Evolutionary conservation across 2,888 invertebrate genomes (phyloP).

Genomic region (Hydraecia micacea): DNA sequence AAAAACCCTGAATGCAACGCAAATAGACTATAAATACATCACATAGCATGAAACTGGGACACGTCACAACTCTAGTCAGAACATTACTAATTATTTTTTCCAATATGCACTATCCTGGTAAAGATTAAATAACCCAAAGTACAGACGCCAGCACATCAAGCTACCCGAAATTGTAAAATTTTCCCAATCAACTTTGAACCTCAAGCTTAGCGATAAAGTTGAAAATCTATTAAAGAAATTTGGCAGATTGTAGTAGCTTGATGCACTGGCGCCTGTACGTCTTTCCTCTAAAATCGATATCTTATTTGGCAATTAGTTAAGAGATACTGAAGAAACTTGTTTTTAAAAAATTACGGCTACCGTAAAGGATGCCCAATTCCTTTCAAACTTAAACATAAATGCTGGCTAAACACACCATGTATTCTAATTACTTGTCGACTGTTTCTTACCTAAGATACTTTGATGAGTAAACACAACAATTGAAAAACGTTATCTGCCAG

Average conservation of each 20-base stretch:
- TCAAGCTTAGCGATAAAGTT: too few species aligned
- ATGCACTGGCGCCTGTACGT: neutral
- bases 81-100: slow-evolving; percentile 49
- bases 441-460: slow-evolving; percentile 52
- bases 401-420: neutral
- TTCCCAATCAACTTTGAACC: too few species aligned
- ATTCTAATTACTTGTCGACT: neutral
- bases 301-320: slow-evolving; percentile 4
- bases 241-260: too few species aligned
- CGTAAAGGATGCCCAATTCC: slow-evolving; percentile 1
- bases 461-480: slow-evolving; percentile 40
- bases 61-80: slow-evolving; percentile 46
- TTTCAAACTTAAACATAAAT: neutral
- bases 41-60: slow-evolving; percentile 17
- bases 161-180: too few species aligned
- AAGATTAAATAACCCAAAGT: slow-evolving; percentile 6
- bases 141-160: too few species aligned
- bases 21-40: slow-evolving; percentile 43
- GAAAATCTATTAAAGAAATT: too few species aligned
- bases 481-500: slow-evolving; percentile 29
- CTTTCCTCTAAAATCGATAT: neutral
- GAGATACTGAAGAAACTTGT: neutral
- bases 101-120: slow-evolving; percentile 23
- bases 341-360: neutral
- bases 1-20: slow-evolving; percentile 42